Base-by-base conservation (phyloP, 2,797 vertebrate species). In the Fringilla coelebs region DNA sequence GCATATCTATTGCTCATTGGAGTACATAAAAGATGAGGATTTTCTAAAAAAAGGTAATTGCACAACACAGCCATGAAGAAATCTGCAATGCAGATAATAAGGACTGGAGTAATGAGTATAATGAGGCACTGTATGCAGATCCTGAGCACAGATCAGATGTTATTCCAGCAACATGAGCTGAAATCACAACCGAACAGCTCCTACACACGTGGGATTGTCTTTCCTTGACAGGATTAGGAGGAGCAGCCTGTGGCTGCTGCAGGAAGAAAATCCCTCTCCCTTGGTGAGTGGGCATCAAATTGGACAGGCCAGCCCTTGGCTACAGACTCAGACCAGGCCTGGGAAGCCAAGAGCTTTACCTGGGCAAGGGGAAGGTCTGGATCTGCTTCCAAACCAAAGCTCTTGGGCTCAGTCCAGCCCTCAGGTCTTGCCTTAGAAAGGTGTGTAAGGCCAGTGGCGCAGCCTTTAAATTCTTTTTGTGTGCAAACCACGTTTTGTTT, bases 41-140 rank as follows among this genome's bases (percentile, higher is more conserved):
- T 96, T 97, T 96, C 95, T 93, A 94, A 97, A 97, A 97, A 95
- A 95, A 96, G 90, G 77, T 97, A 97, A 97, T 97, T 97, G 96
- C 94, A 95, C 89, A 97, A 97, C 96, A 94, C 57, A 96, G 73
- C 45, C 92, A 94, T 90, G 94, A 97, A 97, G 97, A 97, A 97
- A 96, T 96, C 93, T 97, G 94, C 92, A 97, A 96, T 93, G 95
- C 92, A 96, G 96, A 97, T 97, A 97, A 96, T 96, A 95, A 96
- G 95, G 91, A 90, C 93, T 91, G 81, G 96, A 97, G 94, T 96
- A 97, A 97, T 96, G 91, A 96, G 85, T 84, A 93, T 94, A 97
- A 97, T 95, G 96, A 97, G 91, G 77, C 74, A 93, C 82, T 93
- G 83, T 89, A 83, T 94, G 95, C 74, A 95, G 94, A 96, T 91